These are phyloP conservation scores for Nettapus auritus DNA, from an alignment of 2,113 vertebrate genomes.

Conservation along the genomic window DNA sequence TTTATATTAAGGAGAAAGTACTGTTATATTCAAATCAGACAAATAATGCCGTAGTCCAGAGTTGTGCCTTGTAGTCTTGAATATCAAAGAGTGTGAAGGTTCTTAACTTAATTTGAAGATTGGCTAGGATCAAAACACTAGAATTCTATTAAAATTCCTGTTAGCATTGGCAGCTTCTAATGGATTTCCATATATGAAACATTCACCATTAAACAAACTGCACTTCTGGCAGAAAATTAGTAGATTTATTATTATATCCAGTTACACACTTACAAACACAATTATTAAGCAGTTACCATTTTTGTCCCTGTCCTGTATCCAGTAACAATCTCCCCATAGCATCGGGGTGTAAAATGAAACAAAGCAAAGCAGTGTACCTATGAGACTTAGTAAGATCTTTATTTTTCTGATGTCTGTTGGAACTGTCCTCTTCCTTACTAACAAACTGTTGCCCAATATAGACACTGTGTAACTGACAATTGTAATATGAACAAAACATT, in stretches of 20 bases:
- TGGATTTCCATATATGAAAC: neutral
- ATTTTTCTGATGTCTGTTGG: neutral
- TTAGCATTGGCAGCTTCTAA: neutral
- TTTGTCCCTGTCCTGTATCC: neutral
- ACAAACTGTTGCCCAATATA: neutral
- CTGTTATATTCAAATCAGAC: neutral
- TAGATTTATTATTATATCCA: slow-evolving; percentile 3
- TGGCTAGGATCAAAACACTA: neutral
- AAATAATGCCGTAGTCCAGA: neutral
- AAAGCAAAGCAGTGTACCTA: neutral
- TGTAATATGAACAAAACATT: neutral
- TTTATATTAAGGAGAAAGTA: neutral
- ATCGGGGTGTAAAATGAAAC: neutral
- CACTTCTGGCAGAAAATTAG: slow-evolving; percentile 27
- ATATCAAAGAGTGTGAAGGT: neutral
- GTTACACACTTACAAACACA: slow-evolving; percentile 13
- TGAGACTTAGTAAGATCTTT: neutral
- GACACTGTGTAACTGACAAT: neutral
- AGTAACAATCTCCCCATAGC: neutral
- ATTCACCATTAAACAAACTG: neutral
- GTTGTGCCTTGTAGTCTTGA: neutral
- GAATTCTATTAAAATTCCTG: neutral
- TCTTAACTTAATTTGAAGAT: neutral
- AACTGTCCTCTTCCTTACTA: neutral
- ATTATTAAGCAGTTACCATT: slow-evolving; percentile 3